A percentile compares a stretch with the other conserved stretches of the same genome.
Evolutionary conservation across 1,140 invertebrate genomes (phyloP).

Genomic region (Drosophila repleta): DNA sequence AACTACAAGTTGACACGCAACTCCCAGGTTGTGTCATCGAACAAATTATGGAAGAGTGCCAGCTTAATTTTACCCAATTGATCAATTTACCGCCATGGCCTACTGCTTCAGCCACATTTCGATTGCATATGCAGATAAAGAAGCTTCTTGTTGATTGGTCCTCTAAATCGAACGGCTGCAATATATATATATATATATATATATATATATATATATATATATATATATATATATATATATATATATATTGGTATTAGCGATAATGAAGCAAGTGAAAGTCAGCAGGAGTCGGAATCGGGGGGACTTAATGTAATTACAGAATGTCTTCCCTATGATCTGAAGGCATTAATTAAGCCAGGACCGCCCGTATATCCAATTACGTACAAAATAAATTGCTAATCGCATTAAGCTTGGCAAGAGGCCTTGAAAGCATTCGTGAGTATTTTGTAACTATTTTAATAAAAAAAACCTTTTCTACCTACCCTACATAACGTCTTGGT

Average conservation of each 20-base stretch:
- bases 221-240: conserved; percentile 28
- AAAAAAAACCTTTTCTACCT: conserved; percentile 25
- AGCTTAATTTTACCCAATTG: conserved; percentile 77
- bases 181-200: conserved; percentile 29
- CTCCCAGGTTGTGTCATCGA: conserved; percentile 35
- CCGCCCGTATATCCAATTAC: conserved; percentile 66
- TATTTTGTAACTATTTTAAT: conserved; percentile 8
- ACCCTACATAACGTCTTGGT: neutral
- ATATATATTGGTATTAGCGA: conserved; percentile 17
- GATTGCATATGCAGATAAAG: conserved; percentile 69
- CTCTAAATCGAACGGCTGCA: conserved; percentile 54
- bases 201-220: conserved; percentile 32
- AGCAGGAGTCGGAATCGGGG: conserved; percentile 27
- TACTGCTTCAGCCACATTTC: neutral
- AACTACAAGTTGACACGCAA: conserved; percentile 75
- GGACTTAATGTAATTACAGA: conserved; percentile 69
- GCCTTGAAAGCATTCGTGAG: neutral
- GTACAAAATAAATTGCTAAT: conserved; percentile 48
- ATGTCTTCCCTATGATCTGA: conserved; percentile 52
- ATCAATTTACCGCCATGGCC: conserved; percentile 58
- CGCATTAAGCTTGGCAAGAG: conserved; percentile 27
- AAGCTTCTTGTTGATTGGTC: conserved; percentile 55
- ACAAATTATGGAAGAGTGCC: conserved; percentile 42
- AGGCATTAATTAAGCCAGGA: conserved; percentile 39
- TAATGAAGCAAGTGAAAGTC: conserved; percentile 44